Evolutionary conservation across 2,888 invertebrate species (phyloP).

Genomic region (Drosophila affinis): DNA sequence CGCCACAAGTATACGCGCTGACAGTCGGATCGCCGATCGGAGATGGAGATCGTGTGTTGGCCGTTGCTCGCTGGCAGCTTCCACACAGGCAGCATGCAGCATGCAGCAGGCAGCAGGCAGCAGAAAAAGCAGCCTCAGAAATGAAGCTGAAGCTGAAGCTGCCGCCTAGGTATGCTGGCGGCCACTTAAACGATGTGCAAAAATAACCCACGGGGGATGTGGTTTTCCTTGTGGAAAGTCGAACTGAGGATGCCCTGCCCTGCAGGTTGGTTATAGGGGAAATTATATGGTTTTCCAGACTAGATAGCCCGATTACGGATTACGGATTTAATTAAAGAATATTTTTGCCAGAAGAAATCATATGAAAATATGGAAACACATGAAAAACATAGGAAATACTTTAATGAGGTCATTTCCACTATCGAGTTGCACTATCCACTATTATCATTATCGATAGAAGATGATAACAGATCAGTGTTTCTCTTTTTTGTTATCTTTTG

Average conservation of each 20-base stretch:
- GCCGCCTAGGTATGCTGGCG: conserved; percentile 66
- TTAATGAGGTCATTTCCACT: too few relatives aligned
- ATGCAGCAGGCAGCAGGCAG: background rate
- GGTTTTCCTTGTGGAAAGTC: conserved; percentile 1
- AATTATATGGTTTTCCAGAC: too few relatives aligned
- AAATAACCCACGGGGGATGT: conserved; percentile 38
- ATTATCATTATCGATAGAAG: background rate
- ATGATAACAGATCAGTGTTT: background rate
- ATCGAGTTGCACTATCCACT: too few relatives aligned
- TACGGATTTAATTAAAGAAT: too few relatives aligned
- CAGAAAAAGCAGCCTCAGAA: conserved; percentile 31
- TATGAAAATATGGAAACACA: too few relatives aligned
- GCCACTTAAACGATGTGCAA: conserved; percentile 64
- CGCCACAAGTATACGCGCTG: conserved; percentile 49
- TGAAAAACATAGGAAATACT: too few relatives aligned
- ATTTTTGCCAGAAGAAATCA: too few relatives aligned
- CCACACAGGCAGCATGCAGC: too few relatives aligned
- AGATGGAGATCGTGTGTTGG: conserved; percentile 21
- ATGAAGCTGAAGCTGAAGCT: conserved; percentile 39
- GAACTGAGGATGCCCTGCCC: conserved; percentile 22
- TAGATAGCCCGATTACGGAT: too few relatives aligned
- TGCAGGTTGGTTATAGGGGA: too few relatives aligned
- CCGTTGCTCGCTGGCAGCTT: conserved; percentile 1
- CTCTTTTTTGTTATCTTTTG: background rate
- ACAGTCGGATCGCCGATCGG: conserved; percentile 26